phyloP scores from a whole-genome alignment of 1,140 invertebrate species.

The Eumeta japonica region DNA sequence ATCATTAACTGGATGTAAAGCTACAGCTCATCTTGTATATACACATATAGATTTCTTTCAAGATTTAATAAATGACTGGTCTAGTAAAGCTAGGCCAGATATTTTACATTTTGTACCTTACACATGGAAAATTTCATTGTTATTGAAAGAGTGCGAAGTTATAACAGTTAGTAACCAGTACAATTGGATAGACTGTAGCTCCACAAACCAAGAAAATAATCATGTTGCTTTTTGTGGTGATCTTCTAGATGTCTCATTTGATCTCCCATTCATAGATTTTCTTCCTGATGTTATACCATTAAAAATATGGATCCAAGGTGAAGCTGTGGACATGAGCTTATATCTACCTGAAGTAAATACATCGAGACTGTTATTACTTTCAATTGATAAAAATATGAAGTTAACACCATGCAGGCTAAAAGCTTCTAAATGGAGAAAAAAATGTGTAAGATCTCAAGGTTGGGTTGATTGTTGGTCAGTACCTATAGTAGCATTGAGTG shows the following conservation, averaged over 20 bases:
- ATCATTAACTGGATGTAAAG: constrained; percentile 90
- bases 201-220: constrained; percentile 91
- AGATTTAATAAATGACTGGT: constrained; percentile 96
- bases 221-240: constrained; percentile 92
- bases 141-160: constrained; percentile 94
- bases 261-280: constrained; percentile 89
- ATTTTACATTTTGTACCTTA: constrained; percentile 95
- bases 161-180: constrained; percentile 93
- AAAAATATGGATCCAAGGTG: constrained; percentile 92
- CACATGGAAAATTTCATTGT: constrained; percentile 89
- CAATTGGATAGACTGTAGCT: constrained; percentile 98
- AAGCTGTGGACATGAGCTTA: constrained; percentile 84
- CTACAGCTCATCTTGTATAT: constrained; percentile 88
- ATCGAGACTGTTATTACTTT: constrained; percentile 75
- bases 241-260: constrained; percentile 87
- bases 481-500: constrained; percentile 87
- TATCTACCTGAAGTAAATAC: constrained; percentile 91
- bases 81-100: constrained; percentile 85
- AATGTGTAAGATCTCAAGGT: constrained; percentile 74
- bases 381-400: constrained; percentile 88
- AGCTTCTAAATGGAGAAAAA: constrained; percentile 78
- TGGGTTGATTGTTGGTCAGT: constrained; percentile 97
- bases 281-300: constrained; percentile 83
- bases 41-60: constrained; percentile 94
- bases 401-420: constrained; percentile 63